These are phyloP conservation scores for Nanger granti DNA, from an alignment of 2,113 vertebrate species.

Conservation along the genomic window DNA sequence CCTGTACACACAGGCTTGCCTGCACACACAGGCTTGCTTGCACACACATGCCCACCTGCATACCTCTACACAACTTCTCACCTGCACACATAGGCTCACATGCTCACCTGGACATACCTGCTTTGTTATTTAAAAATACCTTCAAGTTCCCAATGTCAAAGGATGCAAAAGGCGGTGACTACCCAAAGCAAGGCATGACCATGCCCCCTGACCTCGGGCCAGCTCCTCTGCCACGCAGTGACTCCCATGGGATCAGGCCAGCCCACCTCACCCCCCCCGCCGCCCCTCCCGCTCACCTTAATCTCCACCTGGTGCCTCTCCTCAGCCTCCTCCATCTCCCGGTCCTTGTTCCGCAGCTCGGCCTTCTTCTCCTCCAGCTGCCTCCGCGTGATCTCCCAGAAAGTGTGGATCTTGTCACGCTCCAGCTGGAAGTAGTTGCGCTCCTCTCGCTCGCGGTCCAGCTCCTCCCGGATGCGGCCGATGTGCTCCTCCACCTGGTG, in stretches of 20 bases:
- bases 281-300: constrained; percentile 77
- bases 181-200: background rate
- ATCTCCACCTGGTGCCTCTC: constrained; percentile 90
- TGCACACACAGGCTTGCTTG: too few species aligned
- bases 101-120: background rate
- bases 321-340: constrained; percentile 88
- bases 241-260: accelerated
- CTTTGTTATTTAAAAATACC: background rate
- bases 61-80: accelerated
- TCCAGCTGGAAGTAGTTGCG: constrained; percentile 95
- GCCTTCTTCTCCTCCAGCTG: constrained; percentile 88
- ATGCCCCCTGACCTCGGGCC: accelerated
- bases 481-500: constrained; percentile 88
- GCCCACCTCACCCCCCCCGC: background rate
- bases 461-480: constrained; percentile 82
- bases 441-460: constrained; percentile 91
- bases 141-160: background rate
- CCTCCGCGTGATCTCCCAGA: constrained; percentile 86
- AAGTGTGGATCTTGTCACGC: constrained; percentile 87
- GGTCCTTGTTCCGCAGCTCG: constrained; percentile 83
- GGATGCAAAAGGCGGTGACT: background rate
- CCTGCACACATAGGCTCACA: accelerated
- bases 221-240: accelerated
- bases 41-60: background rate
- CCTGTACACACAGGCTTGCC: background rate